These are phyloP conservation scores for Polyploca ridens DNA, from an alignment of 2,888 invertebrate species.

Conservation along the genomic window DNA sequence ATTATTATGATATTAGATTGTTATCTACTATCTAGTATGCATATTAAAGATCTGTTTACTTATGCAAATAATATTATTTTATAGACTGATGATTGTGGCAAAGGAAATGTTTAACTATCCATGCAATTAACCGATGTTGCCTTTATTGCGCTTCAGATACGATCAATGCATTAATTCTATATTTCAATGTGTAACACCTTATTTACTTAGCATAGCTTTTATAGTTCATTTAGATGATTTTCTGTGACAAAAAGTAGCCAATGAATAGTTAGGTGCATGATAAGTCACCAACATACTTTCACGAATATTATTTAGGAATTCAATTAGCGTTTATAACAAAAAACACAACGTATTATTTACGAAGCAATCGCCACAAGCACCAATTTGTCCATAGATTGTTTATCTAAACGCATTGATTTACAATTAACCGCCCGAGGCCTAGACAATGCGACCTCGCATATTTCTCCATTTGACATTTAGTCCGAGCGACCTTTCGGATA, in stretches of 20 bases:
- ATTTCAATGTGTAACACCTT: too few species aligned
- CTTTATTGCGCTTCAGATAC: neutral
- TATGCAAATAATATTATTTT: slow-evolving; percentile 2
- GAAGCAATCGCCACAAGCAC: slow-evolving; percentile 22
- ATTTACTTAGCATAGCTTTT: too few species aligned
- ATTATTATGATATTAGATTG: too few species aligned
- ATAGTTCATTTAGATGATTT: too few species aligned
- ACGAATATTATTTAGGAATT: neutral
- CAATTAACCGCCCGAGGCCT: slow-evolving; percentile 55
- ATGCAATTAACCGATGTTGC: neutral
- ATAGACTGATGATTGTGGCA: neutral
- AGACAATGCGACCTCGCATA: slow-evolving; percentile 60
- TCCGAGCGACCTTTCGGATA: slow-evolving; percentile 72
- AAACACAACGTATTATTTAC: slow-evolving; percentile 16
- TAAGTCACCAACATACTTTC: neutral
- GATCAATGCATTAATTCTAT: neutral
- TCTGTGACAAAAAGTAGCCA: neutral
- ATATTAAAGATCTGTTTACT: neutral
- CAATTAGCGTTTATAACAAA: neutral
- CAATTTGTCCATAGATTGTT: slow-evolving; percentile 25
- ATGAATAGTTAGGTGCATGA: neutral
- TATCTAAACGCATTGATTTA: slow-evolving; percentile 31
- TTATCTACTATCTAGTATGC: neutral
- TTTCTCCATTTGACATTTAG: slow-evolving; percentile 73
- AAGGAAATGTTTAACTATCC: slow-evolving; percentile 2